phyloP scores from a whole-genome alignment of 2,888 invertebrate genomes.

The Leistus spinibarbis region DNA sequence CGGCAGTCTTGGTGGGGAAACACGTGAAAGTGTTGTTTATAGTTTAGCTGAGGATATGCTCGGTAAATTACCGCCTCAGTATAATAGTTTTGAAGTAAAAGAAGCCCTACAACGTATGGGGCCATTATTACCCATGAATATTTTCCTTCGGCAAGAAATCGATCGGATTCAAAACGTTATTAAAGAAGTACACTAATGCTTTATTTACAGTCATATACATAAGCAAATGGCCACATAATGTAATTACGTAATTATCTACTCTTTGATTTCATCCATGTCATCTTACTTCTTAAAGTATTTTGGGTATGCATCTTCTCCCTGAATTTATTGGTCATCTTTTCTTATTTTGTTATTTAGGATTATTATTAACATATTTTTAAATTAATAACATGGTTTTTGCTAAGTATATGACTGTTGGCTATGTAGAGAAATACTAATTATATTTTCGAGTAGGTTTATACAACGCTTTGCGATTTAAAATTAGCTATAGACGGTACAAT shows the following conservation, averaged over 20 bases:
- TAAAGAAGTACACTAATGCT: slow-evolving; percentile 55
- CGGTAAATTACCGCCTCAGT: slow-evolving; percentile 81
- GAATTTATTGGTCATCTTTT: too few relatives aligned
- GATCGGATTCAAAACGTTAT: slow-evolving; percentile 89
- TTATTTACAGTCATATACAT: background rate
- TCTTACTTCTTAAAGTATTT: too few relatives aligned
- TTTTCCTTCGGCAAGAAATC: slow-evolving; percentile 83
- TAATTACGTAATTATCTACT: too few relatives aligned
- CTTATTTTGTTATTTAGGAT: too few relatives aligned
- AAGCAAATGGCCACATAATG: background rate
- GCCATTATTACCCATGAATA: slow-evolving; percentile 92
- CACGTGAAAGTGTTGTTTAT: slow-evolving; percentile 90
- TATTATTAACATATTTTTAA: too few relatives aligned
- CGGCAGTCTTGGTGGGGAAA: slow-evolving; percentile 88
- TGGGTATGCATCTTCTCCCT: too few relatives aligned
- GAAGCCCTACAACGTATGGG: slow-evolving; percentile 92
- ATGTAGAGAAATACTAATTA: background rate
- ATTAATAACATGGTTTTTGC: too few relatives aligned
- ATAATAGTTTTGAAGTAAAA: slow-evolving; percentile 86
- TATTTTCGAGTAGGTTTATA: slow-evolving; percentile 62
- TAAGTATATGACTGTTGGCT: background rate
- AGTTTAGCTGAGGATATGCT: slow-evolving; percentile 93
- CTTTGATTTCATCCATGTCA: too few relatives aligned
- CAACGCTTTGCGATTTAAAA: slow-evolving; percentile 86
- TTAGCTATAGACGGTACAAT: slow-evolving; percentile 97